Conservation (phyloP, 2,797 vertebrate species). For the Geotrypetes seraphini region DNA sequence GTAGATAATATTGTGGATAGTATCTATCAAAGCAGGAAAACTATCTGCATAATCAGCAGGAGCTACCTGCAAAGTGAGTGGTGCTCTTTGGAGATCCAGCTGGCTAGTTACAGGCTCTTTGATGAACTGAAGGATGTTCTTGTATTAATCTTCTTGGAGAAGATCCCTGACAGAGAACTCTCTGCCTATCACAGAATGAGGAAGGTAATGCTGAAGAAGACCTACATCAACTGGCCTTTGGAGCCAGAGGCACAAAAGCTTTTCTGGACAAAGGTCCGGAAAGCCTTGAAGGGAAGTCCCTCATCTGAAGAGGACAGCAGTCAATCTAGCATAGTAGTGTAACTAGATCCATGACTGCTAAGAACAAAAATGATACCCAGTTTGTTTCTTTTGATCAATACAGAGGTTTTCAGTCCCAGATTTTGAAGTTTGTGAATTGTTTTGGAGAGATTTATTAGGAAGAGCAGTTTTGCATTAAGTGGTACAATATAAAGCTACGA, state of each 20-base stretch:
- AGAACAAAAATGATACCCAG: too few relatives aligned
- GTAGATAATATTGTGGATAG: constrained; percentile 75
- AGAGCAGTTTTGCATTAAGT: too few relatives aligned
- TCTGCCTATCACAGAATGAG: constrained; percentile 74
- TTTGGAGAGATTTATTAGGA: too few relatives aligned
- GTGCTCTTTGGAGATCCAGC: constrained; percentile 78
- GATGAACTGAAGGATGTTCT: constrained; percentile 72
- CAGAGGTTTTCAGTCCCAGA: too few relatives aligned
- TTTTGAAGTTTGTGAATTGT: too few relatives aligned
- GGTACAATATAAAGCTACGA: too few relatives aligned
- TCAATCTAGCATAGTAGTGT: constrained; percentile 11
- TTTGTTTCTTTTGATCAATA: too few relatives aligned
- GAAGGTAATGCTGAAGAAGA: constrained; percentile 75
- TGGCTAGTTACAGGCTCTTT: constrained; percentile 77
- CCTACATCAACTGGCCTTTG: constrained; percentile 72
- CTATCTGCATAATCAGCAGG: constrained; percentile 70
- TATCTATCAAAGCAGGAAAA: constrained; percentile 72
- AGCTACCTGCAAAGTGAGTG: constrained; percentile 76
- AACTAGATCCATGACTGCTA: too few relatives aligned
- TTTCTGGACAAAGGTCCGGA: constrained; percentile 68
- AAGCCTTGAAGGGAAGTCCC: constrained; percentile 45
- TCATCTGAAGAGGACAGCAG: constrained; percentile 19
- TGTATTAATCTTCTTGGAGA: constrained; percentile 69
- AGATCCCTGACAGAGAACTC: constrained; percentile 56
- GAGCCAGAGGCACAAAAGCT: constrained; percentile 52